Percentiles rank a stretch among this genome's conserved stretches.
phyloP scores from a whole-genome alignment of 2,113 vertebrate species.

The human region DNA sequence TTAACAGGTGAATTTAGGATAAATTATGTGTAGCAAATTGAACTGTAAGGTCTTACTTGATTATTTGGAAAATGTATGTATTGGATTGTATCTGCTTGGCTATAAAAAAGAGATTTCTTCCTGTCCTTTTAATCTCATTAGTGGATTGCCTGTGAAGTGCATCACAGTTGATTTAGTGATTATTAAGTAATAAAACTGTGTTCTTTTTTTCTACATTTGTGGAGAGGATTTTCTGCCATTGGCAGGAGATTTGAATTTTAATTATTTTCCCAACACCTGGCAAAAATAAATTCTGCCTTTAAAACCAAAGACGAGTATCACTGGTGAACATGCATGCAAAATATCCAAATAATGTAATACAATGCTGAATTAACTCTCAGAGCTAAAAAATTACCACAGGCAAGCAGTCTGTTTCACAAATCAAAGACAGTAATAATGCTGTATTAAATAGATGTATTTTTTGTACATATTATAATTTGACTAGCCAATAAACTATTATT shows the following conservation, averaged over 20 bases:
- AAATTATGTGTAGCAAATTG: not conserved
- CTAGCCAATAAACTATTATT: not conserved
- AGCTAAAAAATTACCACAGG: not conserved
- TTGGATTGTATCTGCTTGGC: not conserved
- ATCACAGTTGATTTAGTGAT: not conserved
- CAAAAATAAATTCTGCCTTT: not conserved
- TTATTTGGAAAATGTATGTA: constrained; percentile 1
- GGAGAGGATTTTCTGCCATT: not conserved
- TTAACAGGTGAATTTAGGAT: constrained; percentile 5
- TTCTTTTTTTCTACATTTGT: not conserved
- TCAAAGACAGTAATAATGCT: not conserved
- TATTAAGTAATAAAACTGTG: not conserved
- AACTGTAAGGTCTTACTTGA: not conserved
- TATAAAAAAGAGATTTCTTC: not conserved
- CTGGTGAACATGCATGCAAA: not conserved
- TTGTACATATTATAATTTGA: not conserved
- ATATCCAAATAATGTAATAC: not conserved
- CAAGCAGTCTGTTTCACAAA: not conserved
- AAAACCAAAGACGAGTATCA: not conserved
- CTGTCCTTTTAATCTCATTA: not conserved
- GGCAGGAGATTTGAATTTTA: constrained; percentile 15
- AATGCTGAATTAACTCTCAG: not conserved
- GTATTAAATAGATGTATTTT: not conserved
- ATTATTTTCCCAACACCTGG: not conserved
- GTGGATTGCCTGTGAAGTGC: not conserved